Conservation (phyloP, 1,140 invertebrate genomes). For the Zaprionus nigranus region DNA sequence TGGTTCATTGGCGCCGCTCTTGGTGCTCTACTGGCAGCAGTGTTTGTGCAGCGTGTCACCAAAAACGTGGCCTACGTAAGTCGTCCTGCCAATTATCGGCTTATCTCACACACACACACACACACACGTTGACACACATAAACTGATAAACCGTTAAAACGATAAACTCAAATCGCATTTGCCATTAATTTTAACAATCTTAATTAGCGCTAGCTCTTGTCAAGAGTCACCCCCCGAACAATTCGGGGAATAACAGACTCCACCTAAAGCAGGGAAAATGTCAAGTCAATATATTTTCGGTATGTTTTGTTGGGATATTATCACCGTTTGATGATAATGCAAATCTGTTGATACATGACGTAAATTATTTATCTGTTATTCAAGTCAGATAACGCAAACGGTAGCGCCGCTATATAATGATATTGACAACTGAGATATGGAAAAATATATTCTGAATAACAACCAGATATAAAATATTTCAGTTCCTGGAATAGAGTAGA, state of each 20-base stretch:
- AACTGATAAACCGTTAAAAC: constrained; percentile 22
- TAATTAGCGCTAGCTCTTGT: constrained; percentile 4
- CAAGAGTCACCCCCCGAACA: neutral
- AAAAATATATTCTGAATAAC: neutral
- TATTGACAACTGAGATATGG: constrained; percentile 1
- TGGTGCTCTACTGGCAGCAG: constrained; percentile 61
- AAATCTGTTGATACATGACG: constrained; percentile 4
- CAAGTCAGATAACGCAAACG: neutral
- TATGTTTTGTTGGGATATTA: neutral
- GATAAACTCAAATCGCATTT: constrained; percentile 59
- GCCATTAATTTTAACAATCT: constrained; percentile 36
- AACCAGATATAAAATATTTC: neutral
- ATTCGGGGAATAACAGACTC: constrained; percentile 15
- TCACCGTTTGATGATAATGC: neutral
- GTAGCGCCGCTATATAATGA: neutral
- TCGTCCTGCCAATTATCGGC: constrained; percentile 41
- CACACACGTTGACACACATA: neutral
- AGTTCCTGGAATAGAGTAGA: neutral
- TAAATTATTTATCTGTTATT: constrained; percentile 4
- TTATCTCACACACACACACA: constrained; percentile 33
- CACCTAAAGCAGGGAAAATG: neutral
- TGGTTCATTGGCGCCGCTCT: constrained; percentile 71
- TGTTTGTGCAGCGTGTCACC: constrained; percentile 71
- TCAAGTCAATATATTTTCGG: neutral
- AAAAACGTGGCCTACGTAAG: constrained; percentile 82